Base-by-base conservation (phyloP, 2,797 vertebrate genomes). In the Oreonectes daqikongensis region DNA sequence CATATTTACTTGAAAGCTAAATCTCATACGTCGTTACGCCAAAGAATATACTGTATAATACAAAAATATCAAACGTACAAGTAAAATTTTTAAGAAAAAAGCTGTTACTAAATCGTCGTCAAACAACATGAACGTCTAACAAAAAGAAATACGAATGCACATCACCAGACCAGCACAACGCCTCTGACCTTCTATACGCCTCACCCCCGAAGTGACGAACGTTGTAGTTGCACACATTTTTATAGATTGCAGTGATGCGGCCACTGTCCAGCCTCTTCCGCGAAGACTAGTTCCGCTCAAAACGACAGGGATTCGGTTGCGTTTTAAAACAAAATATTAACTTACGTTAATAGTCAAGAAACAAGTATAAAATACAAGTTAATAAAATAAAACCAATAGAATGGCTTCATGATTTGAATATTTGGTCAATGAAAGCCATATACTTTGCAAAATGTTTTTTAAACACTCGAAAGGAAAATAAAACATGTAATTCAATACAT, bases 191-290 rank as follows among this genome's bases (percentile, higher is more conserved):
- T 0, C n/a, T 1, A 2, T 0, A n/a, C 66, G 17, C 59, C n/a
- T 32, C 78, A 24, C 72, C 71, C n/a, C 75, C 18, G 72, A 5
- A 5, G 26, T 82, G 18, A 17, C 2, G 1, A 0, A 1, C 0
- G 0, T 0, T 18, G 4, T 24, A 48, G 57, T 44, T 64, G 10
- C 28, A 6, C 1, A 0, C 4, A 0, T 0, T 0, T 5, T 65
- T 89, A 89, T 91, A 92, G 89, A 87, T 30, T 7, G 6, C 0
- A 18, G 85, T 83, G 70, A 68, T 5, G 40, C 81, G 81, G 40
- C 46, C 5, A 2, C 3, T 1, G 1, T 2, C n/a, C 20, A 12
- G 11, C 78, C 83, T 74, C 88, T 66, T 91, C 87, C 93, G 89
- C 83, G 28, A 57, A 40, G 0, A 81, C n/a, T 88, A 92, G 87